A percentile compares a stretch with the other conserved stretches of the same genome.
phyloP scores from a whole-genome alignment of 2,113 vertebrate genomes.

The Oreochromis niloticus region DNA sequence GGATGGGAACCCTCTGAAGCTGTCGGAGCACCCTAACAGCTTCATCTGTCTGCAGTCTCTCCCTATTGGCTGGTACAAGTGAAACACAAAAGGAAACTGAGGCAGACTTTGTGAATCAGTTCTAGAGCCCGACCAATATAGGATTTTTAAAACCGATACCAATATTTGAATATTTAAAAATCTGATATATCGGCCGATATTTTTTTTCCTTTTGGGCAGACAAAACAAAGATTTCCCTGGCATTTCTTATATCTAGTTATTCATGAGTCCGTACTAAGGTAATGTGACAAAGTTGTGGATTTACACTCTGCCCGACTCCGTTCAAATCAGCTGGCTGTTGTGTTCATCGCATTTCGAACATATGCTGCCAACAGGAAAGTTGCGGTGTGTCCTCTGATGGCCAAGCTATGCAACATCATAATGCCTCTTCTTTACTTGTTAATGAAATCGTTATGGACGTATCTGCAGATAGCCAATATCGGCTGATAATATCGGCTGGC shows the following conservation, averaged over 20 bases:
- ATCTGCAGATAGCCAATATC: background rate
- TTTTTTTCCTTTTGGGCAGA: background rate
- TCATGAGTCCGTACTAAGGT: background rate
- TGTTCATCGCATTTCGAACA: background rate
- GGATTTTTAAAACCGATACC: background rate
- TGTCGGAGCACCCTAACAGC: slow-evolving; percentile 84
- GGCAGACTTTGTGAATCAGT: background rate
- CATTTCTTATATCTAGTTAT: background rate
- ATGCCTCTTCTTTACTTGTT: background rate
- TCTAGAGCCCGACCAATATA: background rate
- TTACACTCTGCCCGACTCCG: background rate
- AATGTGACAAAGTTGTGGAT: background rate
- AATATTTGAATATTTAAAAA: background rate
- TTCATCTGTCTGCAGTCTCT: slow-evolving; percentile 85
- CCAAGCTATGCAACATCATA: background rate
- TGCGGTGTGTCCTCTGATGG: background rate
- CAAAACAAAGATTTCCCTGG: background rate
- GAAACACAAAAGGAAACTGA: slow-evolving; percentile 13
- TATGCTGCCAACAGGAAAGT: background rate
- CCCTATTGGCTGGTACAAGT: slow-evolving; percentile 83
- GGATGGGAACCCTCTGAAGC: slow-evolving; percentile 83
- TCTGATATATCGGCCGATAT: background rate
- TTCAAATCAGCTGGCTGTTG: background rate
- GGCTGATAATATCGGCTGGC: background rate
- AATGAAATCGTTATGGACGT: background rate